A percentile compares a stretch with the other conserved stretches of the same genome.
Conservation (phyloP, 2,113 vertebrate species). For the Ameiurus melas region DNA sequence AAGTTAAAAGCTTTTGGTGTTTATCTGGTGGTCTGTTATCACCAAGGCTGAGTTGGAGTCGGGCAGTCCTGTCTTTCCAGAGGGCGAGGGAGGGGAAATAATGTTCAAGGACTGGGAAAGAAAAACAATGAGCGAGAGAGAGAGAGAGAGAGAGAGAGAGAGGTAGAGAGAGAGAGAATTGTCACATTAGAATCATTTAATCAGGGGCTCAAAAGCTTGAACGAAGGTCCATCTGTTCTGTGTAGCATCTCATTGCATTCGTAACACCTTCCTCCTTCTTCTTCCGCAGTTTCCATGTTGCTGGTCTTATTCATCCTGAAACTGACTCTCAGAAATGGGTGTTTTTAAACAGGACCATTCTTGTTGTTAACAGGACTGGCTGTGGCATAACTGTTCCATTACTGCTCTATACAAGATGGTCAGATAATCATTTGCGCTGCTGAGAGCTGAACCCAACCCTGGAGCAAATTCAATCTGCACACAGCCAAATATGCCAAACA, state of each 20-base stretch:
- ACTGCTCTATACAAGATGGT: slow-evolving; percentile 47
- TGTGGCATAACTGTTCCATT: slow-evolving; percentile 47
- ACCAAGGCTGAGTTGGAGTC: slow-evolving; percentile 23
- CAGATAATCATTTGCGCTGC: slow-evolving; percentile 47
- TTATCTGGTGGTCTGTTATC: slow-evolving; percentile 51
- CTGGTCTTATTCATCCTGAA: slow-evolving; percentile 35
- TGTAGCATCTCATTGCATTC: slow-evolving; percentile 42
- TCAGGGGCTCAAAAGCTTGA: slow-evolving; percentile 49
- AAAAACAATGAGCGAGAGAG: slow-evolving; percentile 10
- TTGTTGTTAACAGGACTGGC: slow-evolving; percentile 37
- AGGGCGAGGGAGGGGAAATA: slow-evolving; percentile 9
- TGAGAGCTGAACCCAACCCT: slow-evolving; percentile 46
- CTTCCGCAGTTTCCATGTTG: slow-evolving; percentile 6
- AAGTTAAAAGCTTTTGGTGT: slow-evolving; percentile 54
- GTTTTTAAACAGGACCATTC: slow-evolving; percentile 24
- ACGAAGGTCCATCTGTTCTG: slow-evolving; percentile 52
- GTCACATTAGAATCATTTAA: slow-evolving; percentile 51
- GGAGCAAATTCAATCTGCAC: slow-evolving; percentile 54
- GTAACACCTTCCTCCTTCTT: slow-evolving; percentile 35
- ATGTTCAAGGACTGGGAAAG: slow-evolving; percentile 30
- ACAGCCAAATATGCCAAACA: slow-evolving; percentile 54
- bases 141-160: neutral
- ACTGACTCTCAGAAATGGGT: slow-evolving; percentile 37
- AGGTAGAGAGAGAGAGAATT: slow-evolving; percentile 17
- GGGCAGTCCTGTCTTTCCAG: slow-evolving; percentile 25